phyloP scores from a whole-genome alignment of 2,113 vertebrate genomes.

The Riparia riparia region DNA sequence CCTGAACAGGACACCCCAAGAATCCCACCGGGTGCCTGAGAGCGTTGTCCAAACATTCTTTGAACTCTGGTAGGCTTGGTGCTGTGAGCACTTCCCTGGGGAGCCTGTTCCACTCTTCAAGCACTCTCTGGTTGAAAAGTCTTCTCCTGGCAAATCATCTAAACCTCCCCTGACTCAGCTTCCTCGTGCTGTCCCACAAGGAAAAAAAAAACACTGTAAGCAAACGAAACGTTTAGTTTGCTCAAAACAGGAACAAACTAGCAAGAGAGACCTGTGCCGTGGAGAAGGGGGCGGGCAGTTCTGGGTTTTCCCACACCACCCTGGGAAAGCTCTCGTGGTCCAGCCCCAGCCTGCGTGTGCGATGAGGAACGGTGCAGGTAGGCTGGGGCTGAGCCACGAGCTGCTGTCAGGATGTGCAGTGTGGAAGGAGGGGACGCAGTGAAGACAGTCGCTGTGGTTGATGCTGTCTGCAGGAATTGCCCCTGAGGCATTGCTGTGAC shows the following conservation, averaged over 20 bases:
- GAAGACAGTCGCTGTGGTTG: not conserved
- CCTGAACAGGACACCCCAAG: no score
- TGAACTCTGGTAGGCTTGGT: not conserved
- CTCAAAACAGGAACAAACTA: not conserved
- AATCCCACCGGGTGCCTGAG: not conserved
- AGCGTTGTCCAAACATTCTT: fast-evolving
- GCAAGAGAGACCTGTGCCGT: not conserved
- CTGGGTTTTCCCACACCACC: not conserved
- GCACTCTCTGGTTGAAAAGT: not conserved
- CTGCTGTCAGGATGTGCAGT: not conserved
- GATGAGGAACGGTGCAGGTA: not conserved
- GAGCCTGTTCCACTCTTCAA: fast-evolving
- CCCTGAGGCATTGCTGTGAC: not conserved
- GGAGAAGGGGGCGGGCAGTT: not conserved
- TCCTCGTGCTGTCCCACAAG: not conserved
- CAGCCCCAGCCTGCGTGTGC: not conserved
- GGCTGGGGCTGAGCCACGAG: not conserved
- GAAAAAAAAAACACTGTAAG: not conserved
- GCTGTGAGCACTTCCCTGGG: no score
- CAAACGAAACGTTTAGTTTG: not conserved
- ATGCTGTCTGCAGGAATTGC: not conserved
- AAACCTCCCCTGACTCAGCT: not conserved
- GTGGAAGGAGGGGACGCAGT: not conserved
- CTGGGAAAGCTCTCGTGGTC: not conserved
- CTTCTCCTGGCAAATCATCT: not conserved